phyloP scores from a whole-genome alignment of 2,888 invertebrate genomes.

The Rhimphoctona megacephalus region DNA sequence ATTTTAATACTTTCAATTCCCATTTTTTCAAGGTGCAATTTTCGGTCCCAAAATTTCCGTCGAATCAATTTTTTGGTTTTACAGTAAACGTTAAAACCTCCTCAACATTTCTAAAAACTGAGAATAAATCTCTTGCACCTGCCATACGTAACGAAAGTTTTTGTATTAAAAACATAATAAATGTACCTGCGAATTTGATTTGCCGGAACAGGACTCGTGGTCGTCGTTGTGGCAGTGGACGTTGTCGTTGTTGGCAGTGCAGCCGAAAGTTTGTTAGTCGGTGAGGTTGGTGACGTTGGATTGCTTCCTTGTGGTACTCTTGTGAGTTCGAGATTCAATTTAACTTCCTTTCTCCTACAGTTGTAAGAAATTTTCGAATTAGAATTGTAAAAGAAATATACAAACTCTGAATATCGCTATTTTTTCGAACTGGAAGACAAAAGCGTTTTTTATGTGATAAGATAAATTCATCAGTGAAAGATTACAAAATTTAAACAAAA shows the following conservation, averaged over 20 bases:
- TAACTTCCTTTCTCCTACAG: slow-evolving; percentile 82
- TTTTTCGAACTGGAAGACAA: slow-evolving; percentile 6
- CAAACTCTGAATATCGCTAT: background rate
- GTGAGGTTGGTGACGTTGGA: slow-evolving; percentile 80
- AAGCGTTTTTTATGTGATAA: slow-evolving; percentile 29
- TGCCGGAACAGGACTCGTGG: slow-evolving; percentile 85
- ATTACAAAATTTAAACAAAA: background rate
- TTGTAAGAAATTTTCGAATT: background rate
- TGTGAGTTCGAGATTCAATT: slow-evolving; percentile 83
- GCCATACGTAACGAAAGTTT: background rate
- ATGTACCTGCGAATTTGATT: slow-evolving; percentile 84
- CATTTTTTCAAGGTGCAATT: background rate
- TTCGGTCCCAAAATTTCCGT: background rate
- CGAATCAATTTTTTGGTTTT: background rate
- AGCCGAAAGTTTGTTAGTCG: slow-evolving; percentile 79
- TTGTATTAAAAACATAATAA: slow-evolving; percentile 44
- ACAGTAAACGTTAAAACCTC: background rate
- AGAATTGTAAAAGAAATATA: slow-evolving; percentile 4
- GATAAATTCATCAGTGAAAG: background rate
- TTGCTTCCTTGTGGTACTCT: slow-evolving; percentile 82
- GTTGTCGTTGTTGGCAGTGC: slow-evolving; percentile 81
- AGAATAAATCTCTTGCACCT: background rate
- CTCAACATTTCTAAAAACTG: background rate
- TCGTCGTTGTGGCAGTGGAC: slow-evolving; percentile 86
- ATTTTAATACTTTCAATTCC: background rate